Evolutionary conservation across 2,888 invertebrate genomes (phyloP).

Genomic region (Slavum lentiscoides): DNA sequence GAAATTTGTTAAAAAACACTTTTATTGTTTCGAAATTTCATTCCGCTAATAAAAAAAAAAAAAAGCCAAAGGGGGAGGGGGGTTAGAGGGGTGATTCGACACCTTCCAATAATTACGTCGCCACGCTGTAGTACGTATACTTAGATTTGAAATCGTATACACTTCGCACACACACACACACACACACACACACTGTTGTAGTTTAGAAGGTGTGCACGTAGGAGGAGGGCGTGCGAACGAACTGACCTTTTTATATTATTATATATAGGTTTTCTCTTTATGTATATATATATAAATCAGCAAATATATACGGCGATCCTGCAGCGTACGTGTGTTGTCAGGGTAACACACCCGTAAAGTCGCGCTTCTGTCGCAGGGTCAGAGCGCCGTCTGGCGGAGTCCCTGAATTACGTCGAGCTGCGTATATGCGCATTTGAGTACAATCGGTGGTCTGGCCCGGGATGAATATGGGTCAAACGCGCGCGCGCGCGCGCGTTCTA

Average conservation of each 20-base stretch:
- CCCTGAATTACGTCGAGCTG: slow-evolving; percentile 19
- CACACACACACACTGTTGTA: no score
- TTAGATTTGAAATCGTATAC: no score
- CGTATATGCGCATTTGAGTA: slow-evolving; percentile 23
- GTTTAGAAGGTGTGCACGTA: background rate
- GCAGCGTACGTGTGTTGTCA: slow-evolving; percentile 41
- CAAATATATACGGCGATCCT: slow-evolving; percentile 11
- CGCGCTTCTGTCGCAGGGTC: background rate
- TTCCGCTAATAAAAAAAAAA: no score
- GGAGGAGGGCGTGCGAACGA: slow-evolving; percentile 11
- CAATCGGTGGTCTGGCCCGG: slow-evolving; percentile 50
- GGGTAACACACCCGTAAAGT: slow-evolving; percentile 50
- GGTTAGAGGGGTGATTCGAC: no score
- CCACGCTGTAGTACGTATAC: no score
- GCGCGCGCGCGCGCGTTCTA: background rate
- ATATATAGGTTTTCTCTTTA: slow-evolving; percentile 13
- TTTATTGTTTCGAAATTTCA: no score
- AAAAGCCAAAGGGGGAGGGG: no score
- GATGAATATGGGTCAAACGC: slow-evolving; percentile 50
- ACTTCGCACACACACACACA: no score
- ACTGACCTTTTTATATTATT: slow-evolving; percentile 38
- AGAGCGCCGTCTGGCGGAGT: slow-evolving; percentile 42
- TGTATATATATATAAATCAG: slow-evolving; percentile 12
- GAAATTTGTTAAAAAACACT: no score
- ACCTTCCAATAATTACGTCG: no score